Evolutionary conservation across 1,140 invertebrate species (phyloP).

Genomic region (Brachionus plicatilis): DNA sequence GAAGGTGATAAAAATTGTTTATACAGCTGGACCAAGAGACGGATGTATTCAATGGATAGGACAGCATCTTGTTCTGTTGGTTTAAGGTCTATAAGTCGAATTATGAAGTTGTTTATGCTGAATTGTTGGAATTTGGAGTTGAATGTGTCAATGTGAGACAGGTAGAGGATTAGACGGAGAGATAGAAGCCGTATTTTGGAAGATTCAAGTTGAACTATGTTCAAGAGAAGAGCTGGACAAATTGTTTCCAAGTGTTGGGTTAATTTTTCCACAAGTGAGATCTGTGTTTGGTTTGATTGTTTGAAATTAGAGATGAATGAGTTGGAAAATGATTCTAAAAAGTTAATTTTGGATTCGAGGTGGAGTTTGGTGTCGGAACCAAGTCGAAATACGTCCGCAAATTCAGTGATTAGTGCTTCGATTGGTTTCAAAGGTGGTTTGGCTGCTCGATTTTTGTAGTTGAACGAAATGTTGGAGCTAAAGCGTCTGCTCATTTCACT

Average conservation of each 20-base stretch:
- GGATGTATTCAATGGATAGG: slow-evolving; percentile 18
- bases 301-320: background rate
- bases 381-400: background rate
- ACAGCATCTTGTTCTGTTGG: background rate
- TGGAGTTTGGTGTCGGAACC: background rate
- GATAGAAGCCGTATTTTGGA: background rate
- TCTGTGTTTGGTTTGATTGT: background rate
- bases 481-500: background rate
- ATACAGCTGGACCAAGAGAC: background rate
- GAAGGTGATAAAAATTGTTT: background rate
- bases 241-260: background rate
- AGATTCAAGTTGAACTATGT: background rate
- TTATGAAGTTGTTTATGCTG: background rate
- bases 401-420: background rate
- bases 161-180: background rate
- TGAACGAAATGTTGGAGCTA: background rate
- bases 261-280: background rate
- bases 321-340: background rate
- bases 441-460: background rate
- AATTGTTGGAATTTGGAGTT: background rate
- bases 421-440: background rate
- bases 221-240: background rate
- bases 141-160: background rate
- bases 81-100: slow-evolving; percentile 8
- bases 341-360: background rate